Conservation (phyloP, 2,888 invertebrate species). For the Busseola fusca region DNA sequence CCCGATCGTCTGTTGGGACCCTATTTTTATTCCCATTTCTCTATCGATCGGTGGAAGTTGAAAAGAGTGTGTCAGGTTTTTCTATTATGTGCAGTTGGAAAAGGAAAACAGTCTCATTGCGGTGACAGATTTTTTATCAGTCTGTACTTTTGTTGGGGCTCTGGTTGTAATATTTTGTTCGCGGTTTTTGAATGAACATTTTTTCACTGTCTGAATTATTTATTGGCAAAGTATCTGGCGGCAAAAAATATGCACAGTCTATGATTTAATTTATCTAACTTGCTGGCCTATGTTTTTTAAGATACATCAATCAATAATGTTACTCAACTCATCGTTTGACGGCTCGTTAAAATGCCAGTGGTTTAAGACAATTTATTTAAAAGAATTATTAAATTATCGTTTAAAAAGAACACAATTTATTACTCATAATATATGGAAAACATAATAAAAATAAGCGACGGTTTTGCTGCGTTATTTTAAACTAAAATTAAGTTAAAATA, state of each 20-base stretch:
- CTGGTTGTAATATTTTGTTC: constrained; percentile 13
- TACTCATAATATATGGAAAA: not conserved
- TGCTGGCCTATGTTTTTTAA: not conserved
- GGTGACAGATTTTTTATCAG: constrained; percentile 7
- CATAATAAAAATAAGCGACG: not conserved
- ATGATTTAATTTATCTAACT: not conserved
- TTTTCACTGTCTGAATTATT: not conserved
- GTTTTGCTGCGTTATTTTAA: not conserved
- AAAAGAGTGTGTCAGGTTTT: constrained; percentile 35
- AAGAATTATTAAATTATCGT: too few species aligned
- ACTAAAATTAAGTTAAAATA: not conserved
- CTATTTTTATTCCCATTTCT: constrained; percentile 42
- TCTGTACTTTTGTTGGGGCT: not conserved
- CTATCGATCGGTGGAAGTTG: constrained; percentile 34
- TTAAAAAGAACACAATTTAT: not conserved
- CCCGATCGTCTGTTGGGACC: constrained; percentile 29
- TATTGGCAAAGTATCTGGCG: not conserved
- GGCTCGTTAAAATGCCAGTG: not conserved
- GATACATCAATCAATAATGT: constrained; percentile 1
- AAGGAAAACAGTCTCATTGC: constrained; percentile 16
- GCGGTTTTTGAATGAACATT: not conserved
- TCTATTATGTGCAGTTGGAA: constrained; percentile 25
- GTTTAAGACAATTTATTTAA: too few species aligned
- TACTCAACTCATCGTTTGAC: not conserved
- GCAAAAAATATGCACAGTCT: not conserved